Conservation (phyloP, 2,113 vertebrate genomes). For the Phalacrocorax brasilianus region DNA sequence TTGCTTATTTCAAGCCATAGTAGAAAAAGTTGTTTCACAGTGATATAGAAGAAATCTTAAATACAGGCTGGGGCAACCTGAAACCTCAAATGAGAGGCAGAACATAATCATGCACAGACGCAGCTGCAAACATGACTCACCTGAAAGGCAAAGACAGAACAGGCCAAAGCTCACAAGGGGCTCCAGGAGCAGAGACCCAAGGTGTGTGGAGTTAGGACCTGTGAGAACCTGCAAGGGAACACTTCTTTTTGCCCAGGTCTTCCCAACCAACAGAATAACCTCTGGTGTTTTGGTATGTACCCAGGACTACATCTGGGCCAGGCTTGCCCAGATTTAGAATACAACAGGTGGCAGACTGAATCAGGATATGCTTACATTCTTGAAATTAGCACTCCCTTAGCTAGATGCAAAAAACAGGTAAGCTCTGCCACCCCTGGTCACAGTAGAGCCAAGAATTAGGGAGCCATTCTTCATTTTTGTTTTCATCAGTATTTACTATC, state of each 20-base stretch:
- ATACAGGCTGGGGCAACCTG: neutral
- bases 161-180: neutral
- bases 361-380: neutral
- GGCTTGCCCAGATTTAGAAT: neutral
- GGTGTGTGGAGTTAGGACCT: rapidly evolving
- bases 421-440: neutral
- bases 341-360: neutral
- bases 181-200: neutral
- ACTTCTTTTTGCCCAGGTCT: neutral
- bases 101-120: neutral
- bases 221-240: neutral
- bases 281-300: rapidly evolving
- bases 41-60: neutral
- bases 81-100: neutral
- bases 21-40: neutral
- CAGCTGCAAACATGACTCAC: neutral
- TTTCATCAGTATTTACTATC: neutral
- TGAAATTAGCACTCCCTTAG: neutral
- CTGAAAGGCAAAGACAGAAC: neutral
- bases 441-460: neutral
- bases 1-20: neutral
- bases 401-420: neutral
- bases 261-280: neutral
- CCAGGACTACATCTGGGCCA: too few species aligned
- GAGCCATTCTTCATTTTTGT: neutral